Evolutionary conservation across 2,888 invertebrate species (phyloP), one percentile per base, ranked within the genome.

Genomic region (Dryomyza anilis): DNA sequence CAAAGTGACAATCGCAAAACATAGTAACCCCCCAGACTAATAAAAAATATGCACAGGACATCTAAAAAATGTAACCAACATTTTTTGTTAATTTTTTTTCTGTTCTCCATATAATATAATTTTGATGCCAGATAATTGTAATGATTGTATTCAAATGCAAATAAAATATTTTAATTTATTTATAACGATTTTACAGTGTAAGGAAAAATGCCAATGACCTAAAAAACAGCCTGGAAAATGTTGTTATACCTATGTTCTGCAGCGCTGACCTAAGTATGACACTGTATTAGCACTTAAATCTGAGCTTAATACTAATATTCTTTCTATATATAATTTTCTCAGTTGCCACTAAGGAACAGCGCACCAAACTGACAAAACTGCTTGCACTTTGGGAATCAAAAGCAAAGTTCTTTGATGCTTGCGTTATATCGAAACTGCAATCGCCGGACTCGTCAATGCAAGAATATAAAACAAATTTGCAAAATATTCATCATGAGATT

Each of bases 191-290:
- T 81, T 89, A 84, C 87, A 98, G 98, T 87, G 94, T 95, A 80
- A 89, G 98, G 81, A 98, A 98, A 87, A 95, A 94, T 86, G 93
- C 94, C 68, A 92, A 93, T 84, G 94, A 95, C 81, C 88, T 98
- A 83, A 94, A 96, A 86, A 92, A 92, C 85, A 91, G 94, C 80
- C 87, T 99, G 85, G 96, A 96, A 86, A 91, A 90, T 81, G 95
- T 97, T 78, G 96, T 98, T 76, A 94, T 98, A 78, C 96, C 98
- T 76, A 95, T 98, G 92, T 99, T 97, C 87, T 97, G 97, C 86
- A 94, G 94, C 84, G 92, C 97, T 73, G 91, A 91, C 83, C 88
- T 92, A 81, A 90, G 90, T 84, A 87, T 86, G 86, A n/a, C n/a
- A n/a, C n/a, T n/a, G n/a, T n/a, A n/a, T n/a, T n/a, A n/a, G n/a